Evolutionary conservation across 1,140 invertebrate genomes (phyloP), one percentile per base, ranked within the genome.

Genomic region (Cydia amplana): DNA sequence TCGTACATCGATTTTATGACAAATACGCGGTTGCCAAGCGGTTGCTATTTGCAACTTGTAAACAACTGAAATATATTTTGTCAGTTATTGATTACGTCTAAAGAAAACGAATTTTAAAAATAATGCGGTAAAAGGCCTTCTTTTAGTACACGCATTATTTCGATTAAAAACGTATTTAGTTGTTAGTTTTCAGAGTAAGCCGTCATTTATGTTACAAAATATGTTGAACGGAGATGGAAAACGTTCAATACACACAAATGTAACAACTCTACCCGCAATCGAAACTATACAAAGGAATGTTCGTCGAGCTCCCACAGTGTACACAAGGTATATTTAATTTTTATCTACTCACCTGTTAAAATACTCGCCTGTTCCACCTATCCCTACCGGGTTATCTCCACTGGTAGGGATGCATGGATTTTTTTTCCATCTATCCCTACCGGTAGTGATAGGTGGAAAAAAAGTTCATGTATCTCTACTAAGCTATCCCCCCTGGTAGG

Each of bases 251-350:
- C 28, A 70, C 7, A 67, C 80, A 12, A 51, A 67, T 20, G 28
- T 36, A 10, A 80, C 80, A 20, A 85, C 83, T 23, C 80, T 92
- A 63, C 89, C 90, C 55, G 87, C 90, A 3, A 90, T 92, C 63
- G 88, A 91, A 82, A 88, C 83, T 7, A 74, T 92, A 32, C 88
- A 91, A 75, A 82, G 87, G 78, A 90, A 91, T 86, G 83, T 90
- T 25, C 82, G 80, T 0, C 80, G 85, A 79, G 83, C 79, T 23
- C 90, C 90, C 7, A 85, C 81, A 16, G 79, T 75, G 67, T 83
- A 87, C 74, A 77, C 49, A 7, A 87, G 87, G 90, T 89, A 83
- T 74, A 40, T 74, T 43, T 70, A 36, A 0, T 72, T 74, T 43
- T 70, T 49, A 0, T 72, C 74, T 28, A 46, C 43, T 2, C 16